Evolutionary conservation across 2,888 invertebrate genomes (phyloP), one percentile per base, ranked within the genome.

Genomic region (Micropterix aruncella): DNA sequence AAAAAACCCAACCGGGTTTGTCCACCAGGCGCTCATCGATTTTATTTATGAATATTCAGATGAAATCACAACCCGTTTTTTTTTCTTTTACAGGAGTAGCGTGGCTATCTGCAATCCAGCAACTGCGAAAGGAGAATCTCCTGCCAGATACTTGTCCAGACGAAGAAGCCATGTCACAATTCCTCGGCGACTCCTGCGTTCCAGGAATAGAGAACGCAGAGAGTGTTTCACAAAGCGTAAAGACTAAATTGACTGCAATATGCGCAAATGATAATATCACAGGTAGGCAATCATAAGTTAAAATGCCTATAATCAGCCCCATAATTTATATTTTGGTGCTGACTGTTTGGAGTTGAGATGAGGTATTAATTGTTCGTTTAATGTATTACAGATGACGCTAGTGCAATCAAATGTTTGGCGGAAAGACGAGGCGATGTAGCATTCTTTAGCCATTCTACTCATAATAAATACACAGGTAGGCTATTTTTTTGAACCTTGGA

Each of bases 371-470:
- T n/a, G n/a, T n/a, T n/a, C n/a, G n/a, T n/a, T n/a, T n/a, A n/a
- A n/a, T n/a, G 61, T 14, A 59, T 64, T 45, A 58, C 58, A 12
- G 79, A 76, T 0, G 84, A 83, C 46, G 62, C 70, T 47, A 75
- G 77, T 2, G 83, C 84, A 0, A 56, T 86, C 36, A 64, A 74
- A 44, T 83, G 85, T 50, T 60, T 90, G 12, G 65, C 75, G 2
- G 76, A 80, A 48, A 79, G 76, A 0, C 71, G 68, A 47, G 84
- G 75, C 3, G 88, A 90, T 54, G 86, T 90, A 0, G 88, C 88
- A 0, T 89, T 91, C 53, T 62, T 90, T 2, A 77, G 78, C 51
- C 73, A 80, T 48, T 65, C 67, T 17, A 73, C 75, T 1, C 73
- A 74, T 39, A 74, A 78, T 46, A 73, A 75, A 54, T 75, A 79